phyloP scores from a whole-genome alignment of 2,113 vertebrate species.

The Odocoileus virginianus region DNA sequence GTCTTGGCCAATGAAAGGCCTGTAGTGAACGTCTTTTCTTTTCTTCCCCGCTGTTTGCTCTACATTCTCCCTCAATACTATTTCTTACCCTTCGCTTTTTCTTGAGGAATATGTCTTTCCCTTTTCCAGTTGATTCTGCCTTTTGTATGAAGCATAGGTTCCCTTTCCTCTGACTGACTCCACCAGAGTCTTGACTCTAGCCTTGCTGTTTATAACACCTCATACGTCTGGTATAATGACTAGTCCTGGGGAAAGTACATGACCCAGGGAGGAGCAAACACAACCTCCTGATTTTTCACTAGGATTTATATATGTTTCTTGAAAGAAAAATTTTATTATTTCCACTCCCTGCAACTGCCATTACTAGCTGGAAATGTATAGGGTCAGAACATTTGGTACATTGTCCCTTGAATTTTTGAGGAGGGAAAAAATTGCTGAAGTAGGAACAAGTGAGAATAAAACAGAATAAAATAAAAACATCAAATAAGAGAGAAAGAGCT shows the following conservation, averaged over 20 bases:
- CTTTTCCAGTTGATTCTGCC: not conserved
- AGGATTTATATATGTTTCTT: not conserved
- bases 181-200: not conserved
- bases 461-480: not conserved
- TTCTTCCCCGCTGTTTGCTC: not conserved
- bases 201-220: not conserved
- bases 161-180: no score
- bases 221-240: accelerated
- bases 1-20: not conserved
- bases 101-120: not conserved
- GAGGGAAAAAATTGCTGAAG: not conserved
- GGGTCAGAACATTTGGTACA: not conserved
- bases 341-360: not conserved
- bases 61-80: not conserved
- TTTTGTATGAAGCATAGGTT: not conserved
- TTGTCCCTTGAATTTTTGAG: not conserved
- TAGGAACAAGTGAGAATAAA: not conserved
- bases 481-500: not conserved
- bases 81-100: not conserved
- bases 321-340: not conserved
- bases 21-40: not conserved
- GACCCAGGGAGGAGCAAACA: not conserved
- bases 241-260: not conserved
- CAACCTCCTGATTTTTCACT: not conserved
- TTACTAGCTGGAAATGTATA: not conserved